A percentile compares a stretch with the other conserved stretches of the same genome.
Evolutionary conservation across 2,888 invertebrate genomes (phyloP).

Genomic region (Blomia tropicalis): DNA sequence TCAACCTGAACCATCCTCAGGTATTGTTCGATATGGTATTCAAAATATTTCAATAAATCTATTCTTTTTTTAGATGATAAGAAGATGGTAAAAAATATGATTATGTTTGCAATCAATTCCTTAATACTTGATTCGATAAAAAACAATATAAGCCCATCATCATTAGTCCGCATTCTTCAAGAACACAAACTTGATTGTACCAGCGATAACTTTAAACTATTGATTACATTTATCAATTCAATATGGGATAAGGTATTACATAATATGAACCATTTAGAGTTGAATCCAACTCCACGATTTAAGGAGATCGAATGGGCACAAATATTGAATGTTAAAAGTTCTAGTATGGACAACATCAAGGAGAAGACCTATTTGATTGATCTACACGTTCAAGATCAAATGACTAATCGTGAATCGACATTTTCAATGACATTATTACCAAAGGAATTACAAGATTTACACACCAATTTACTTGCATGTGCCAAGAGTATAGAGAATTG

Average conservation of each 20-base stretch:
- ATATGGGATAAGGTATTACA: background rate
- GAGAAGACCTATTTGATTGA: background rate
- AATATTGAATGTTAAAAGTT: constrained; percentile 10
- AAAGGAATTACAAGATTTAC: background rate
- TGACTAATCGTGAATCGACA: background rate
- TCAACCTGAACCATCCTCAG: background rate
- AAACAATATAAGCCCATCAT: background rate
- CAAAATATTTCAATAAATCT: background rate
- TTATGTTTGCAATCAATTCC: constrained; percentile 1
- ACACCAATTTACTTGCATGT: background rate
- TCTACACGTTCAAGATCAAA: background rate
- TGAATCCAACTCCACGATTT: background rate
- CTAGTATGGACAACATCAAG: background rate
- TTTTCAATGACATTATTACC: background rate
- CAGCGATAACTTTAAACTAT: constrained; percentile 1
- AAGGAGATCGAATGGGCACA: background rate
- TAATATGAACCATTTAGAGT: background rate
- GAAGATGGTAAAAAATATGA: background rate
- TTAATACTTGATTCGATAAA: background rate
- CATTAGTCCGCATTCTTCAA: background rate
- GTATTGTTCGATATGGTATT: background rate
- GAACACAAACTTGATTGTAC: background rate
- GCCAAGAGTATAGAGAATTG: background rate
- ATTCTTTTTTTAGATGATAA: background rate
- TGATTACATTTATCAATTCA: background rate